A percentile compares a stretch with the other conserved stretches of the same genome.
These are phyloP conservation scores for Drosophila hawaiiensis DNA, from an alignment of 2,888 invertebrate species.

Conservation along the genomic window DNA sequence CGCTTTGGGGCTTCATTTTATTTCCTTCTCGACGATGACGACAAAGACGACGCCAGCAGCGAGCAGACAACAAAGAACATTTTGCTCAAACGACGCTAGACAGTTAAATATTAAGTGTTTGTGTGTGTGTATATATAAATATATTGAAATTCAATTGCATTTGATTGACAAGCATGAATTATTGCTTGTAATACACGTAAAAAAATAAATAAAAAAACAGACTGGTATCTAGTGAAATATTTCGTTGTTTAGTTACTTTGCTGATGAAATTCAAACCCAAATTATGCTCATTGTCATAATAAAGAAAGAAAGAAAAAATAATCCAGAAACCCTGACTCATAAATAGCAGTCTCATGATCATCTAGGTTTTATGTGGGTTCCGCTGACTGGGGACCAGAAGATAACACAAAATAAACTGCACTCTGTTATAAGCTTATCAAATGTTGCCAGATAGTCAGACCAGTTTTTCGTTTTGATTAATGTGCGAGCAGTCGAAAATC, in stretches of 20 bases:
- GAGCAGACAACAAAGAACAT: constrained; percentile 62
- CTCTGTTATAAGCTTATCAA: constrained; percentile 36
- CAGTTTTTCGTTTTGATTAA: constrained; percentile 31
- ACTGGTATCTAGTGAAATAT: not conserved
- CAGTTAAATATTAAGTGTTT: constrained; percentile 3
- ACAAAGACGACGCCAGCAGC: constrained; percentile 15
- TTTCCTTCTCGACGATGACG: constrained; percentile 55
- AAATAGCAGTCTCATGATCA: not conserved
- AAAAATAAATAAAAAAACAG: not conserved
- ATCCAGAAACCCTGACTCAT: constrained; percentile 2
- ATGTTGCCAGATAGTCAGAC: constrained; percentile 1
- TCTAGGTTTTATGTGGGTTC: constrained; percentile 29
- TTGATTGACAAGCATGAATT: constrained; percentile 22
- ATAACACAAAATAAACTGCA: constrained; percentile 28
- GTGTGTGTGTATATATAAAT: constrained; percentile 10
- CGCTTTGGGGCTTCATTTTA: constrained; percentile 38
- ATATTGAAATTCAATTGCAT: constrained; percentile 41
- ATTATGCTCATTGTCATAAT: not conserved
- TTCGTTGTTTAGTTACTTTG: not conserved
- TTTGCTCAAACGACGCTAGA: constrained; percentile 11
- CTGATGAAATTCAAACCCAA: not conserved
- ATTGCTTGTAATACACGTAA: not conserved
- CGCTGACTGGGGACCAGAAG: constrained; percentile 12
- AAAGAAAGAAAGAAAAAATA: not conserved
- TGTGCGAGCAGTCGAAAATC: constrained; percentile 22